These are phyloP conservation scores for Rhea americana DNA, from an alignment of 2,113 vertebrate genomes.

Conservation along the genomic window DNA sequence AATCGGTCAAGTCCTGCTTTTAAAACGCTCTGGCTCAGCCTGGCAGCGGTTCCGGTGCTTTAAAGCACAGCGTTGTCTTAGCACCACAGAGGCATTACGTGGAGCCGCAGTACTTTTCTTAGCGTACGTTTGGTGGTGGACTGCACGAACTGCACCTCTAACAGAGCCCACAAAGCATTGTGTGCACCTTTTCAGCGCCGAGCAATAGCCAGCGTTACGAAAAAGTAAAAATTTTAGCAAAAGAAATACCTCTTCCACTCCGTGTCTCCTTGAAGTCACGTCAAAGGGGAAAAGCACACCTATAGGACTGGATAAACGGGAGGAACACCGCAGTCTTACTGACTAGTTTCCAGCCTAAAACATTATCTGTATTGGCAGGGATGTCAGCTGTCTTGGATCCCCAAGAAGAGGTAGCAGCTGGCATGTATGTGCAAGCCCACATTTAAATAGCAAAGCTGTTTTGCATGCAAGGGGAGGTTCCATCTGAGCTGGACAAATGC, in stretches of 20 bases:
- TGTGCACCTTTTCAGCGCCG: background rate
- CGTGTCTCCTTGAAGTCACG: background rate
- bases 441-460: constrained; percentile 51
- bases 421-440: background rate
- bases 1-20: background rate
- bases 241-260: constrained; percentile 38
- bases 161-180: background rate
- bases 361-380: constrained; percentile 21
- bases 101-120: background rate
- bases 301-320: background rate
- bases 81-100: background rate
- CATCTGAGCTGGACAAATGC: background rate
- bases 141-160: background rate
- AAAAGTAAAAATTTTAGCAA: background rate
- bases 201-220: background rate
- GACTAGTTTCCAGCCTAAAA: background rate
- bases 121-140: background rate
- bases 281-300: background rate
- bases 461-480: constrained; percentile 38
- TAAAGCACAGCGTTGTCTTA: background rate
- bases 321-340: background rate
- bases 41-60: background rate
- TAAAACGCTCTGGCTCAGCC: background rate
- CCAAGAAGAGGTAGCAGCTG: background rate
- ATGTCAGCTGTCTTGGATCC: background rate